Evolutionary conservation across 2,888 invertebrate species (phyloP), one percentile per base, ranked within the genome.

Genomic region (Campoplex capitator): DNA sequence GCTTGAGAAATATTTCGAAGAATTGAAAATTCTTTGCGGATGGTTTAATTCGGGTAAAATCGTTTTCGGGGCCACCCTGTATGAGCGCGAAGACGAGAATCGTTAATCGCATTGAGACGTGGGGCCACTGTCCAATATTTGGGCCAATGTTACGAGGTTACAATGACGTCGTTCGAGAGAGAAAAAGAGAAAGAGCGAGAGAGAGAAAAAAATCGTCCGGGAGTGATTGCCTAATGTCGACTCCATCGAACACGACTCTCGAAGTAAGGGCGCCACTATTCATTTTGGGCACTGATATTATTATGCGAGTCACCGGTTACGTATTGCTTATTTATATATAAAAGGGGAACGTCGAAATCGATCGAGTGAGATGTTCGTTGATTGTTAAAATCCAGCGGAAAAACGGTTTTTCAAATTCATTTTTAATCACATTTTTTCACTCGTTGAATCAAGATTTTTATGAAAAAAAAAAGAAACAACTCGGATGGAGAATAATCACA

Each of bases 121-220:
- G 91, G 92, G 92, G 92, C 91, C 92, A 91, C 87, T 93, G 93
- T 92, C 93, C 93, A 92, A 90, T 92, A 93, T 93, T 91, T 89
- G 91, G 93, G 93, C 92, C 93, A 93, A 93, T 93, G 93, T 93
- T 93, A 92, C 91, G 76, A 62, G 75, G 51, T 67, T 48, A 51
- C 80, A 74, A 81, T 51, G 68, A 83, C 28, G 51, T 71, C 13
- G 87, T 89, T 85, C 86, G 84, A 85, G 70, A 84, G 87, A 38
- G 68, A 77, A 75, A 85, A 83, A 75, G 71, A 86, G 28, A 54
- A 28, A 56, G 42, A 2, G 32, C 3, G 76, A 84, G 84, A 75
- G 71, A 86, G 38, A 54, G 42, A 68, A 6, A 2, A 32, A 9
- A 56, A 28, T 74, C 51, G 18, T 45, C 77, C 35, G 42, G 71